Evolutionary conservation across 2,888 invertebrate species (phyloP), one percentile per base, ranked within the genome.

Genomic region (Diaprepes abbreviatus): DNA sequence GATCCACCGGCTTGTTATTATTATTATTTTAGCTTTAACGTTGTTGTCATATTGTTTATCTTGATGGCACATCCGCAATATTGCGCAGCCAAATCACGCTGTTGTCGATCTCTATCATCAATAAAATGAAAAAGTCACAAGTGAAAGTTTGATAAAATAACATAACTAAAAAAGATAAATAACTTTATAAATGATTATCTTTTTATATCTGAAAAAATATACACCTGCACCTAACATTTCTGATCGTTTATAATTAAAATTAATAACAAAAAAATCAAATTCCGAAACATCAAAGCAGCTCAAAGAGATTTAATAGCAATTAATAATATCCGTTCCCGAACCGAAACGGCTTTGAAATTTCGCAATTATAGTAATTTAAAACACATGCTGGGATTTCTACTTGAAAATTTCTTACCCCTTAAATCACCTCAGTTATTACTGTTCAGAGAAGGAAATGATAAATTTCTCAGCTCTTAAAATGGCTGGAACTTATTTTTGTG

Each of bases 281-380:
- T 28, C n/a, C n/a, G n/a, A 16, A 14, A 33, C 43, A 64, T 64
- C 64, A 64, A 64, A 64, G 31, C 40, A n/a, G 24, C 9, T 5
- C 16, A n/a, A 45, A 31, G 6, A 24, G 50, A 60, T 60, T 50
- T 60, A 38, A 36, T 12, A 40, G 54, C 31, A 55, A 64, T 64
- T 64, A 55, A 55, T 45, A 45, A 64, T 43, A 64, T 43, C 43
- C 55, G 35, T 54, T 24, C 33, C 12, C 10, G n/a, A 28, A 59
- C 40, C 17, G 45, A 4, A 31, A 31, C 33, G n/a, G n/a, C 52
- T 63, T 54, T n/a, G 19, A 64, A 55, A 33, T 64, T 55, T 64
- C 43, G 64, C 45, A 50, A 55, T 64, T 64, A 64, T 64, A 40
- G 33, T 52, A 55, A 64, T 52, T 64, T 24, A 31, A 59, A 59